Base-by-base conservation (phyloP, 2,888 invertebrate genomes). In the Galeopsomyia nigrocyanea region DNA sequence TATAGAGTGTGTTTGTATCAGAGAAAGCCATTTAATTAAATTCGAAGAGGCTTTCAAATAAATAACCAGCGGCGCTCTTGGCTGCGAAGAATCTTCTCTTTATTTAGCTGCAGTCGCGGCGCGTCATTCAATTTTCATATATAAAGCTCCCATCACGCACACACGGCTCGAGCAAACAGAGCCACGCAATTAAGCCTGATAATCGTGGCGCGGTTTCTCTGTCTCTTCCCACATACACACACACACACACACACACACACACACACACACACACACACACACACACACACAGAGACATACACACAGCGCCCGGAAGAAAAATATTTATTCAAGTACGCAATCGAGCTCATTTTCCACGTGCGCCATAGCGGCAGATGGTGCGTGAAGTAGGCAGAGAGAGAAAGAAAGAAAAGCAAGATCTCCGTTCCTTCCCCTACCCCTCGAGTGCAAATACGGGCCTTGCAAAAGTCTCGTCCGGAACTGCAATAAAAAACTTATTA, bases 401-500 rank as follows among this genome's bases (percentile, higher is more conserved):
- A 22, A 10, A 10, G 21, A 13, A 47, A 31, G 31, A 31, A 31
- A 31, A 31, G 31, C 31, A 31, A 31, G 31, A 31, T 31, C 31
- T 31, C 31, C 31, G 10, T 10, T 31, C 51, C 19, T 31, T 13
- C 7, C 63, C 39, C 49, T 64, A 10, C 31, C 14, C 53, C 21
- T 55, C 46, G n/a, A 39, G 39, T 39, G 39, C 39, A 39, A 39
- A 39, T 39, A 39, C 39, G 39, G 39, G 10, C 39, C 39, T 39
- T 10, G 39, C 10, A 10, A 39, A 39, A 39, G 39, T 39, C 19
- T 60, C 13, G 19, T 46, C 17, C 6, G 47, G 56, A 51, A 55
- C 21, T 49, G 68, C 62, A 73, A 74, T 68, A 71, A 74, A 67
- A 74, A 74, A 74, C 71, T 74, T 74, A 74, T 71, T 71, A 71